Conservation (phyloP, 1,140 invertebrate genomes). For the Scaptomyza hsui region DNA sequence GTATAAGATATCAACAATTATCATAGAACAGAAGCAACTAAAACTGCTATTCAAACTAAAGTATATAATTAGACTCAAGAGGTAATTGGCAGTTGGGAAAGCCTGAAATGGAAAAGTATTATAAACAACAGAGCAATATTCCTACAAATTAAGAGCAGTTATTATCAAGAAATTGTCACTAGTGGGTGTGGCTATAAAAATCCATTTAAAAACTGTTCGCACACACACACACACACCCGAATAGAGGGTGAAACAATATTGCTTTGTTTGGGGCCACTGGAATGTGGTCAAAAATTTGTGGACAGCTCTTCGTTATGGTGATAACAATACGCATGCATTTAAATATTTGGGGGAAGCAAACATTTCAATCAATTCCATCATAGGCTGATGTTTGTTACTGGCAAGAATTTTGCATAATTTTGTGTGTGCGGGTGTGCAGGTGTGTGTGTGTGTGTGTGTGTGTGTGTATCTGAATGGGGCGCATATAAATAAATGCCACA, state of each 20-base stretch:
- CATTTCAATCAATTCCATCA: conserved; percentile 31
- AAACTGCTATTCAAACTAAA: background rate
- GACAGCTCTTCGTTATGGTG: conserved; percentile 19
- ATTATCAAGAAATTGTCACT: conserved; percentile 3
- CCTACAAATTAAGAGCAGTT: background rate
- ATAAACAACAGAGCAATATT: too few relatives aligned
- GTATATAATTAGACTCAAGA: background rate
- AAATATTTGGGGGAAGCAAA: conserved; percentile 17
- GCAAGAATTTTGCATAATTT: conserved; percentile 3
- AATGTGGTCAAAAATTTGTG: conserved; percentile 9
- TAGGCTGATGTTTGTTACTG: conserved; percentile 8
- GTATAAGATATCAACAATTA: background rate
- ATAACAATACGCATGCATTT: conserved; percentile 18
- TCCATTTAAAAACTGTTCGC: conserved; percentile 8
- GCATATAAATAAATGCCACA: conserved; percentile 70
- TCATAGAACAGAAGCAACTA: background rate
- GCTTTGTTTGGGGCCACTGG: conserved; percentile 1
- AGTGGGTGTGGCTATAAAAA: conserved; percentile 2
- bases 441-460: conserved; percentile 4
- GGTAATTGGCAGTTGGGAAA: background rate
- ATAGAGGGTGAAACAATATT: too few relatives aligned
- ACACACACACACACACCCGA: background rate
- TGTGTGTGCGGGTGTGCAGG: too few relatives aligned
- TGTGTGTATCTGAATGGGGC: conserved; percentile 22
- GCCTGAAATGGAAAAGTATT: background rate